Evolutionary conservation across 1,140 invertebrate genomes (phyloP).

Genomic region (Musca vetustissima): DNA sequence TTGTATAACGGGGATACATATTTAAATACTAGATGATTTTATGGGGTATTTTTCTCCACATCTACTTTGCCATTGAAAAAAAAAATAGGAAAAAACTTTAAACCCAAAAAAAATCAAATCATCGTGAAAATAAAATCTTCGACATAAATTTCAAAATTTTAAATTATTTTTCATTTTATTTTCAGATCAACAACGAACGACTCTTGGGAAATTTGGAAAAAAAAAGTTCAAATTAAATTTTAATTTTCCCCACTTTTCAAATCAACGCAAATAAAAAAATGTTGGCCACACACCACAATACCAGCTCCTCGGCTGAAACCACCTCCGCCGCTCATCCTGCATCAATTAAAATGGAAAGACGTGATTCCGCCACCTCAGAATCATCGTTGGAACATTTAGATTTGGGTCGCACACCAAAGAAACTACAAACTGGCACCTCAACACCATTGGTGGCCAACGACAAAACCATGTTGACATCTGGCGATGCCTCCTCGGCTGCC

Average conservation of each 20-base stretch:
- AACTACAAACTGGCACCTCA: slow-evolving; percentile 47
- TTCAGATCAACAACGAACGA: too few relatives aligned
- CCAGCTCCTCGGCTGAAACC: slow-evolving; percentile 8
- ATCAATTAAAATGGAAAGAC: slow-evolving; percentile 40
- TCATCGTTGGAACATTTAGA: slow-evolving; percentile 54
- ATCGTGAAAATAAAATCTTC: too few relatives aligned
- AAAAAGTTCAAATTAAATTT: not conserved
- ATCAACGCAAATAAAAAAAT: slow-evolving; percentile 17
- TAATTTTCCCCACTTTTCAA: not conserved
- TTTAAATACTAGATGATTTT: too few relatives aligned
- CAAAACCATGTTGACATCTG: not conserved
- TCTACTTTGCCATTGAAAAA: too few relatives aligned
- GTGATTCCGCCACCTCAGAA: slow-evolving; percentile 51
- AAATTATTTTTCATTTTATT: too few relatives aligned
- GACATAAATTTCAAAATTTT: too few relatives aligned
- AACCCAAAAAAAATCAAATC: too few relatives aligned
- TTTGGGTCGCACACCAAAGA: slow-evolving; percentile 50
- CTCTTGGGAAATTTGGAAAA: not conserved
- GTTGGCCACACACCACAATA: slow-evolving; percentile 23
- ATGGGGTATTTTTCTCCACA: too few relatives aligned
- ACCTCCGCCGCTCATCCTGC: not conserved
- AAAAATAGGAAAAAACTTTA: too few relatives aligned
- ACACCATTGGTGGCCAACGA: slow-evolving; percentile 36
- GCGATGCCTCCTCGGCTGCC: not conserved
- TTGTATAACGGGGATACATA: too few relatives aligned